These are phyloP conservation scores for Bos indicus DNA, from an alignment of 2,113 vertebrate species.

Conservation along the genomic window DNA sequence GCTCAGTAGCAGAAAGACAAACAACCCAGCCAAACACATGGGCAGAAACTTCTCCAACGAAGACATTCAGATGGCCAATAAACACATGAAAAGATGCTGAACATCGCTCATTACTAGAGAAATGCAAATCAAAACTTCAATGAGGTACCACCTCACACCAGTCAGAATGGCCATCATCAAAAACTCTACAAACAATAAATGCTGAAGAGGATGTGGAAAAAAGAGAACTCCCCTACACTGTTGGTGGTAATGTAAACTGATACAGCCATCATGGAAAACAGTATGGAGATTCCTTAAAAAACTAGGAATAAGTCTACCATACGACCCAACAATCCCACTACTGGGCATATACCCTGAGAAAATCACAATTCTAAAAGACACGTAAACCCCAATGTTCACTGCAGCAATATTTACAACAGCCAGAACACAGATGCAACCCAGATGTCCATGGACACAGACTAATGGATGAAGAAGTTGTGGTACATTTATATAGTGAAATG, in stretches of 20 bases:
- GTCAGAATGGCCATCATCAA: background rate
- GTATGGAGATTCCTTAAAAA: background rate
- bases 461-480: background rate
- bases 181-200: background rate
- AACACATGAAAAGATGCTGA: background rate
- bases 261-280: background rate
- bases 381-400: background rate
- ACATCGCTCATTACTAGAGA: background rate
- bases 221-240: background rate
- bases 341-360: background rate
- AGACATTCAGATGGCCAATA: background rate
- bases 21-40: background rate
- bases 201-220: background rate
- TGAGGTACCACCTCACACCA: background rate
- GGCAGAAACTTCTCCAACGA: background rate
- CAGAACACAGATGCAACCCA: background rate
- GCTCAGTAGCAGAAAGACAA: background rate
- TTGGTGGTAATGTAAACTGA: background rate
- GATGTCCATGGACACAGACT: background rate
- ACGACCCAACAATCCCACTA: background rate
- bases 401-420: background rate
- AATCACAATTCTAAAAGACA: background rate
- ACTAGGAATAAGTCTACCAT: background rate
- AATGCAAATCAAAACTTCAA: background rate
- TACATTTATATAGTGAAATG: background rate